phyloP scores from a whole-genome alignment of 2,888 invertebrate species.

The Nycteola revayana region DNA sequence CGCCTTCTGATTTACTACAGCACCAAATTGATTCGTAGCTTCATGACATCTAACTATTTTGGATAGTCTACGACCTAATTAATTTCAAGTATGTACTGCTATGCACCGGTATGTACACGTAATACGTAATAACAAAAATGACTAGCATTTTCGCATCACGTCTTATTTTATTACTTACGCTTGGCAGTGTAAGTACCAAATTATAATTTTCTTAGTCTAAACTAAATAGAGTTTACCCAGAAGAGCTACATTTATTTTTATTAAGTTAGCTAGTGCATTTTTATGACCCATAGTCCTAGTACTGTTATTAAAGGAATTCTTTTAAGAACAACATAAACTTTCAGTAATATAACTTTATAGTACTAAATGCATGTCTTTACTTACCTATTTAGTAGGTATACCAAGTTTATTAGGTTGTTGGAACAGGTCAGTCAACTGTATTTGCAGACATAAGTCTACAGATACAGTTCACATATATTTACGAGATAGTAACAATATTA shows the following conservation, averaged over 20 bases:
- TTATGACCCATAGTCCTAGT: constrained; percentile 15
- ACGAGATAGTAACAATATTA: too few species aligned
- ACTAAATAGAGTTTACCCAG: constrained; percentile 25
- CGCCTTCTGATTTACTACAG: constrained; percentile 66
- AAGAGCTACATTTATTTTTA: constrained; percentile 22
- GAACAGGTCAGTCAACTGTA: constrained; percentile 13
- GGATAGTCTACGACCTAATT: constrained; percentile 25
- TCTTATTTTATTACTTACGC: constrained; percentile 21
- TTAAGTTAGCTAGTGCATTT: constrained; percentile 9
- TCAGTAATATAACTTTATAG: constrained; percentile 12
- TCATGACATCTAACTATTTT: constrained; percentile 32
- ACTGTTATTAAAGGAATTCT: constrained; percentile 23
- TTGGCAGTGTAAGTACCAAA: constrained; percentile 18
- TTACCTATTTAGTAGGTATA: constrained; percentile 3
- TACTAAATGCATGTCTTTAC: constrained; percentile 5
- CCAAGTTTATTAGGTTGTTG: not conserved
- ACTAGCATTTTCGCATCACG: constrained; percentile 12
- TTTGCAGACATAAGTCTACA: too few species aligned
- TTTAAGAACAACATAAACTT: not conserved
- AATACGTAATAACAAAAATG: constrained; percentile 13
- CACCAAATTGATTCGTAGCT: constrained; percentile 51
- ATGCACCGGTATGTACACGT: constrained; percentile 19
- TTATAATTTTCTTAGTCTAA: constrained; percentile 24
- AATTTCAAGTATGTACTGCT: constrained; percentile 24
- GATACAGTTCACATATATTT: too few species aligned